phyloP scores from a whole-genome alignment of 2,888 invertebrate genomes.

The Griposia aprilina region DNA sequence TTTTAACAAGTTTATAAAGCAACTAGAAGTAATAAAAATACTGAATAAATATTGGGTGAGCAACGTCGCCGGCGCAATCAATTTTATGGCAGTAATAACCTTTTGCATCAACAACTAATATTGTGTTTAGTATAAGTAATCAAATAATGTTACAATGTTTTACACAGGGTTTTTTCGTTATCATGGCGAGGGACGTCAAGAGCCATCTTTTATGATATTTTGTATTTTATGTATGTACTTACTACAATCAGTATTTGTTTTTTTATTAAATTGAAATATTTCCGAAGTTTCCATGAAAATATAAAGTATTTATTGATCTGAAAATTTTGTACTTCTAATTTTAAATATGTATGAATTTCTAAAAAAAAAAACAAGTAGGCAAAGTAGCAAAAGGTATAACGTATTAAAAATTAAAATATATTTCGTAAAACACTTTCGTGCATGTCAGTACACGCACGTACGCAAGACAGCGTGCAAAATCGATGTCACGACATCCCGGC shows the following conservation, averaged over 20 bases:
- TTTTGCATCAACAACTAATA: constrained; percentile 47
- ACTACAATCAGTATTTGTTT: too few species aligned
- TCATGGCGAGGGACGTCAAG: constrained; percentile 8
- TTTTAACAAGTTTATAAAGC: constrained; percentile 23
- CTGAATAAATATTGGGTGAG: constrained; percentile 49
- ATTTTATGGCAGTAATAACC: constrained; percentile 54
- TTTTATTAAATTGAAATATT: too few species aligned
- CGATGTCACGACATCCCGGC: constrained; percentile 72
- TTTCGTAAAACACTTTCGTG: constrained; percentile 33
- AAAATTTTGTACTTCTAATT: too few species aligned
- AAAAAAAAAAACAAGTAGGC: too few species aligned
- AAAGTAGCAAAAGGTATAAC: too few species aligned
- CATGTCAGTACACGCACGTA: constrained; percentile 61
- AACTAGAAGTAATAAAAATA: constrained; percentile 28
- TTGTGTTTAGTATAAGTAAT: constrained; percentile 48
- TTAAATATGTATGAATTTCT: not conserved
- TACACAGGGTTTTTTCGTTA: constrained; percentile 21
- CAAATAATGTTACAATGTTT: constrained; percentile 57
- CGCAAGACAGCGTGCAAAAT: constrained; percentile 73
- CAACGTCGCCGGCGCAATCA: constrained; percentile 37
- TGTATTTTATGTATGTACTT: too few species aligned
- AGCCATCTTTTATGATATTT: not conserved
- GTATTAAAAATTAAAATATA: not conserved
- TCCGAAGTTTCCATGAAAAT: too few species aligned
- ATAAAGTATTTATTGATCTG: too few species aligned